These are phyloP conservation scores for Antrozous pallidus DNA, from an alignment of 2,797 vertebrate species.

Conservation along the genomic window DNA sequence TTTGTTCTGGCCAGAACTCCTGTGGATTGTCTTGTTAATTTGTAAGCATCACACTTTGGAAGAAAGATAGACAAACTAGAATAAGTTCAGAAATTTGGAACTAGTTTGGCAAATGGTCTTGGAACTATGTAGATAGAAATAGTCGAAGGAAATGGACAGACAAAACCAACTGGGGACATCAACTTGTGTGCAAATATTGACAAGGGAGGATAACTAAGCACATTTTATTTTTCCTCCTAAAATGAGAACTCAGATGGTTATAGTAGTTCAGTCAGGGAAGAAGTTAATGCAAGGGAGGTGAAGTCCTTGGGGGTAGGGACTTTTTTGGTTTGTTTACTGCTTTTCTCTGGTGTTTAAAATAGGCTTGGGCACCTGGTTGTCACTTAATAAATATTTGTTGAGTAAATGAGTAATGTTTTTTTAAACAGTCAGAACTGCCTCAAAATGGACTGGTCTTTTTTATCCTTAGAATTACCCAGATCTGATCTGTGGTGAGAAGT, in stretches of 20 bases:
- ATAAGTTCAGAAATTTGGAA: not conserved
- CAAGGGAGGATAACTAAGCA: not conserved
- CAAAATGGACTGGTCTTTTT: not conserved
- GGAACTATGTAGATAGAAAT: not conserved
- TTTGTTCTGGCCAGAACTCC: not conserved
- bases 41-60: not conserved
- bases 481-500: not conserved
- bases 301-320: not conserved
- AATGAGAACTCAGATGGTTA: not conserved
- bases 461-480: constrained; percentile 8
- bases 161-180: not conserved
- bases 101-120: not conserved
- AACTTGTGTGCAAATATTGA: not conserved
- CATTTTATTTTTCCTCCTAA: not conserved
- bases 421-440: not conserved
- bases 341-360: constrained; percentile 26
- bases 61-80: not conserved
- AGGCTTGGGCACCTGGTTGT: not conserved
- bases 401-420: constrained; percentile 18
- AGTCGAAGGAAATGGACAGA: not conserved
- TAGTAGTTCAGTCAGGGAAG: not conserved
- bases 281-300: not conserved
- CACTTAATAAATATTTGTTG: constrained; percentile 31
- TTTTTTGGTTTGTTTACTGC: not conserved
- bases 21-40: not conserved